Evolutionary conservation across 2,113 vertebrate species (phyloP).

Genomic region (Gavialis gangeticus): DNA sequence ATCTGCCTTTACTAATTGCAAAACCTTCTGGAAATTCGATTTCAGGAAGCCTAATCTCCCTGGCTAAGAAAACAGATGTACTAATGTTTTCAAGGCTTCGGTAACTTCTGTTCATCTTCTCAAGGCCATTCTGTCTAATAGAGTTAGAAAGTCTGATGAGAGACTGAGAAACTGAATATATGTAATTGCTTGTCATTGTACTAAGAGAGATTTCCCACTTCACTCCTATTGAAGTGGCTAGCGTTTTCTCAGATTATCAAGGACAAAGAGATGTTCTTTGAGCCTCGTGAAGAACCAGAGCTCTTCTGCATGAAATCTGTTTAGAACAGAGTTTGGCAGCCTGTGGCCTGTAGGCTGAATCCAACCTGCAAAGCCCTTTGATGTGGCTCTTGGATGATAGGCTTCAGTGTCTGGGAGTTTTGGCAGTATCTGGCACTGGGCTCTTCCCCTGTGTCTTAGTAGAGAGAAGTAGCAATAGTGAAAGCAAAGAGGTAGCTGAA

Average conservation of each 20-base stretch:
- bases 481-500: no score
- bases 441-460: no score
- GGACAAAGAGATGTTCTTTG: conserved; percentile 7
- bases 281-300: background rate
- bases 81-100: conserved; percentile 71
- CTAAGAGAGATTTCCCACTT: no score
- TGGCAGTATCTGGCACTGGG: no score
- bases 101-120: conserved; percentile 58
- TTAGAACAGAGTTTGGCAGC: background rate
- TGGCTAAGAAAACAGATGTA: conserved; percentile 57
- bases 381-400: no score
- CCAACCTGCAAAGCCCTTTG: no score
- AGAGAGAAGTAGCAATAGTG: no score
- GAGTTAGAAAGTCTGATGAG: background rate
- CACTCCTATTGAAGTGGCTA: background rate
- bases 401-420: no score
- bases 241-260: conserved; percentile 11
- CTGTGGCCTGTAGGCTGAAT: no score
- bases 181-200: no score
- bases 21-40: conserved; percentile 61
- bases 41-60: conserved; percentile 59
- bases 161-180: conserved; percentile 35
- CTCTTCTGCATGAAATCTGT: background rate
- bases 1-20: conserved; percentile 50
- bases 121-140: conserved; percentile 28